Evolutionary conservation across 2,113 vertebrate species (phyloP).

Genomic region (Excalfactoria chinensis): DNA sequence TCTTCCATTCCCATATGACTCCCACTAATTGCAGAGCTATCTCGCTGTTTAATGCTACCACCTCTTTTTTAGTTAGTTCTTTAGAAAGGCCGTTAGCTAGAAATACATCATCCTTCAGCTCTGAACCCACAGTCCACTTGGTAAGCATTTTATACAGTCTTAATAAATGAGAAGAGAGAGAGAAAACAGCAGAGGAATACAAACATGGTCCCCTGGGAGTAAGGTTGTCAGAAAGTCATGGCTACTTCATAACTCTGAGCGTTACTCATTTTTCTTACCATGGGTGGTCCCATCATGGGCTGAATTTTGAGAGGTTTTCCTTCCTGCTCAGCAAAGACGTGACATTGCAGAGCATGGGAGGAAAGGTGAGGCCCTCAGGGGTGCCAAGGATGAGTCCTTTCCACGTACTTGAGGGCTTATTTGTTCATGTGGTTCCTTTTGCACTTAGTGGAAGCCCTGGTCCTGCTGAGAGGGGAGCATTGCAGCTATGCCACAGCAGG

Average conservation of each 20-base stretch:
- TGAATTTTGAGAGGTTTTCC: slow-evolving; percentile 31
- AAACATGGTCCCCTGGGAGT: slow-evolving; percentile 48
- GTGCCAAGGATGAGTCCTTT: not conserved
- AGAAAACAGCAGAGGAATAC: slow-evolving; percentile 55
- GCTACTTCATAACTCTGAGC: slow-evolving; percentile 58
- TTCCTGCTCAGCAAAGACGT: not conserved
- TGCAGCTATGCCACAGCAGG: not conserved
- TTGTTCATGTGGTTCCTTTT: not conserved
- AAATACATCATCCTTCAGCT: slow-evolving; percentile 68
- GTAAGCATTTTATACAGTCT: slow-evolving; percentile 60
- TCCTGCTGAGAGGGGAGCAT: not conserved
- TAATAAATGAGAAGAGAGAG: slow-evolving; percentile 64
- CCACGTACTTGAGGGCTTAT: not conserved
- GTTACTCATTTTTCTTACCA: slow-evolving; percentile 61
- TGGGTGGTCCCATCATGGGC: slow-evolving; percentile 39
- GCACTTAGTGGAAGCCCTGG: not conserved
- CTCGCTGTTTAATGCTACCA: slow-evolving; percentile 43
- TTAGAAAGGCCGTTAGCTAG: slow-evolving; percentile 44
- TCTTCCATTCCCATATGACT: slow-evolving; percentile 30
- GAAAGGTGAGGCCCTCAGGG: not conserved
- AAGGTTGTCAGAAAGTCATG: slow-evolving; percentile 60
- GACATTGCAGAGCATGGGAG: not conserved
- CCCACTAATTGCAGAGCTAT: slow-evolving; percentile 63
- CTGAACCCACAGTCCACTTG: slow-evolving; percentile 57
- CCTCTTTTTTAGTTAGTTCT: slow-evolving; percentile 20